Conservation (phyloP, 2,888 invertebrate species). For the Megamerina dolium region DNA sequence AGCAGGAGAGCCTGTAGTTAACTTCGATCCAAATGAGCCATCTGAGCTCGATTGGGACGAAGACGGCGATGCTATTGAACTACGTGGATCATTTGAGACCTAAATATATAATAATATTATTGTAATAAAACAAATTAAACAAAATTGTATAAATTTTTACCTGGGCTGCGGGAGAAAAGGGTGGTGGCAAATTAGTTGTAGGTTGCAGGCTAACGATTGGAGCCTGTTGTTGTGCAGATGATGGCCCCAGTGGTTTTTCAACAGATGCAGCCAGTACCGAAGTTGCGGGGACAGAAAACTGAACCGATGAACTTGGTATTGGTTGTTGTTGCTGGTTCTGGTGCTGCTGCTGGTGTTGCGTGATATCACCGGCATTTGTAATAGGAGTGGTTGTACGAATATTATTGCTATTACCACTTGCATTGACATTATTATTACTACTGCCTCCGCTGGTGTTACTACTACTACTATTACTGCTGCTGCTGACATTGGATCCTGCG, state of each 20-base stretch:
- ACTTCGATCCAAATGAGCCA: slow-evolving; percentile 33
- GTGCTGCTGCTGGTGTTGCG: slow-evolving; percentile 2
- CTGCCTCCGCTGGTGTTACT: background rate
- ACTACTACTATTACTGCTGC: slow-evolving; percentile 9
- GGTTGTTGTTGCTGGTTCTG: slow-evolving; percentile 5
- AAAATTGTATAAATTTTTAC: slow-evolving; percentile 26
- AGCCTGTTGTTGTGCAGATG: slow-evolving; percentile 19
- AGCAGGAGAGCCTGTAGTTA: slow-evolving; percentile 41
- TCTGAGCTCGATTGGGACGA: slow-evolving; percentile 26
- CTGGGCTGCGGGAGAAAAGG: slow-evolving; percentile 53
- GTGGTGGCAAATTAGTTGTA: slow-evolving; percentile 58
- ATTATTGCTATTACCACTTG: background rate
- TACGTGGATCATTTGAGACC: slow-evolving; percentile 33
- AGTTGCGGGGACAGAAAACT: too few species aligned
- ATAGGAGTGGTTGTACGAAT: background rate
- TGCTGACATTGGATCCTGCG: slow-evolving; percentile 10
- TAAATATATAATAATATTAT: slow-evolving; percentile 22
- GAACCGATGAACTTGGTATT: slow-evolving; percentile 2
- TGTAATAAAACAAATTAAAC: background rate
- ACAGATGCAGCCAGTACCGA: slow-evolving; percentile 3
- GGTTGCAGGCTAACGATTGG: slow-evolving; percentile 64
- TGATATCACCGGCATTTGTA: background rate
- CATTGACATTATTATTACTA: too few species aligned
- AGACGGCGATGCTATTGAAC: slow-evolving; percentile 31
- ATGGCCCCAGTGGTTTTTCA: slow-evolving; percentile 11